Percentiles rank a stretch among this genome's conserved stretches.
phyloP scores from a whole-genome alignment of 2,113 vertebrate species.

The Nerophis ophidion region DNA sequence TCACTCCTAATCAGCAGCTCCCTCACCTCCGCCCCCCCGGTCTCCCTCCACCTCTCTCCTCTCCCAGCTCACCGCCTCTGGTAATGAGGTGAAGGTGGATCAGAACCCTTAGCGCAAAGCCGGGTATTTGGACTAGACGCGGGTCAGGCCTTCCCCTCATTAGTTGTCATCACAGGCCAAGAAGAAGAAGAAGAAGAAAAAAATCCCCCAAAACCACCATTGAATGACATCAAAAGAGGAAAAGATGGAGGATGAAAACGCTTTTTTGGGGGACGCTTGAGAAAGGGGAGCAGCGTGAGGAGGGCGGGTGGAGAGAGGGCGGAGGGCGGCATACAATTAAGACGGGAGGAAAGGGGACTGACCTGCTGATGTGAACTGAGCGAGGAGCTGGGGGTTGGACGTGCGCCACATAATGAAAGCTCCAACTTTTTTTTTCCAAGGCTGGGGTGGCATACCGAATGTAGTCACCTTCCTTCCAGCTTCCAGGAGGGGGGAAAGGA shows the following conservation, averaged over 20 bases:
- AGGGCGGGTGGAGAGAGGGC: conserved; percentile 26
- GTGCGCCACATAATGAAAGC: conserved; percentile 79
- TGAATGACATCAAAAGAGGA: conserved; percentile 13
- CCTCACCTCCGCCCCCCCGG: neutral
- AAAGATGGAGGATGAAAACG: neutral
- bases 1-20: conserved; percentile 28
- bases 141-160: conserved; percentile 60
- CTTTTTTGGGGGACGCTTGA: conserved; percentile 34
- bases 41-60: conserved; percentile 6
- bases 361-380: conserved; percentile 74
- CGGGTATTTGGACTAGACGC: conserved; percentile 37
- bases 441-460: conserved; percentile 81
- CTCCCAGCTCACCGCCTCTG: conserved; percentile 34
- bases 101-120: conserved; percentile 52
- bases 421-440: conserved; percentile 71
- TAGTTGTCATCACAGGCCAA: conserved; percentile 48
- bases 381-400: conserved; percentile 49
- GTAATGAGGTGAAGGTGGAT: conserved; percentile 63
- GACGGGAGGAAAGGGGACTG: conserved; percentile 75
- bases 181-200: conserved; percentile 31
- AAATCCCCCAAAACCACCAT: conserved; percentile 19
- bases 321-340: conserved; percentile 69
- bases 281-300: conserved; percentile 26
- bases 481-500: conserved; percentile 53
- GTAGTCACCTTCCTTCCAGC: conserved; percentile 75